These are phyloP conservation scores for Actinemys pallida DNA, from an alignment of 2,113 vertebrate genomes.

Conservation along the genomic window DNA sequence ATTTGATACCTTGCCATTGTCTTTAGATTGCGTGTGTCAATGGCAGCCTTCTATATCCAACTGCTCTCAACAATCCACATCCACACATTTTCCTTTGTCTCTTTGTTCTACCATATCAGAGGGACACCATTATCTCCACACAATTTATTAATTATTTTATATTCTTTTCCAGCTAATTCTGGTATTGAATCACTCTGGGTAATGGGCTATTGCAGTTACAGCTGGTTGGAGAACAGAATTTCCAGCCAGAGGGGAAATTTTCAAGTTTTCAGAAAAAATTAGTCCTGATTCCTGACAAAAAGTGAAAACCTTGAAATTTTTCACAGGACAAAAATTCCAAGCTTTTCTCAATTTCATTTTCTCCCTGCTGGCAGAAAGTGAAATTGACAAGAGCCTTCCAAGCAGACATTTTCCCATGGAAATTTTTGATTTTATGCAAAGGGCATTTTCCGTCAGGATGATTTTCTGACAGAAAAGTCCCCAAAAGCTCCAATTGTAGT, in stretches of 20 bases:
- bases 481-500: not conserved
- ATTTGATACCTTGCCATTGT: not conserved
- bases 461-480: not conserved
- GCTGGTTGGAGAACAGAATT: not conserved
- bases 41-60: not conserved
- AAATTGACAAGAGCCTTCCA: not conserved
- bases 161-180: not conserved
- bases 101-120: not conserved
- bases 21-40: not conserved
- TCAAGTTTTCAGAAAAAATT: not conserved
- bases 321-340: not conserved
- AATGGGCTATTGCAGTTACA: not conserved
- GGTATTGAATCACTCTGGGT: not conserved
- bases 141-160: not conserved
- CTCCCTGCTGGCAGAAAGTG: not conserved
- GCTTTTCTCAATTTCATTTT: not conserved
- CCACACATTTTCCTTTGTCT: not conserved
- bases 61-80: not conserved
- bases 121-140: not conserved
- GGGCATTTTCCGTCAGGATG: not conserved
- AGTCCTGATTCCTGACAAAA: not conserved
- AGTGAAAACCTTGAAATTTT: not conserved
- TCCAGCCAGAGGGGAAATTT: not conserved
- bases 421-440: not conserved
- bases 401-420: not conserved